Base-by-base conservation (phyloP, 2,797 vertebrate species). In the Mormyrops attenuatus region DNA sequence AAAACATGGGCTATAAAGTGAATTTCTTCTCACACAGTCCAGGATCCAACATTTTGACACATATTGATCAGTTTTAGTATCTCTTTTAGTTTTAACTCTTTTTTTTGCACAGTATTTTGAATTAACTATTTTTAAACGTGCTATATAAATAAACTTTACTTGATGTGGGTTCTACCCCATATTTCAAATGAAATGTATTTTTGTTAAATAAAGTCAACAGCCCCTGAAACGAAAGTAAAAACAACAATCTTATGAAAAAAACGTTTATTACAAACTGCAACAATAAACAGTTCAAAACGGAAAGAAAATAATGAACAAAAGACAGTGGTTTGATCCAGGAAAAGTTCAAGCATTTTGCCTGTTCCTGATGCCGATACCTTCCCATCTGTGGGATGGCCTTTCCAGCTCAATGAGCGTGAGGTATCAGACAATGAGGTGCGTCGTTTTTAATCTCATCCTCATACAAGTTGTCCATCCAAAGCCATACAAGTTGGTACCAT, bases 291-390 rank as follows among this genome's bases (percentile, higher is more conserved):
- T 9, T 69, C 84, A 91, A 91, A 90, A 92, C 60, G 80, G 49
- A 13, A 85, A 92, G 90, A 88, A 91, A 94, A 96, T 94, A 95
- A 94, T 94, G 94, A 92, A 93, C 90, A 94, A 93, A 93, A 52
- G 80, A 92, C 84, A 94, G 96, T 96, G 96, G 96, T 96, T 96
- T 94, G 91, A 95, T 95, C 96, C 95, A 95, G 91, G 89, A 93
- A 93, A 91, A 93, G 92, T 96, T 96, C 95, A 96, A 96, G 96
- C 85, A 90, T 92, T 93, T 89, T 87, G 89, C 88, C 92, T 93
- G 93, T 91, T 92, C 90, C 91, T 41, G 89, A 63, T 89, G 57
- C 52, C 7, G 0, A 20, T 30, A 80, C 49, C 8, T 85, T 9
- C 22, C 3, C n/a, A 30, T n/a, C 30, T 47, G 53, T 17, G 38